Percentiles rank a stretch among this genome's conserved stretches.
Conservation (phyloP, 2,888 invertebrate species). For the Chrysotoxum bicinctum region DNA sequence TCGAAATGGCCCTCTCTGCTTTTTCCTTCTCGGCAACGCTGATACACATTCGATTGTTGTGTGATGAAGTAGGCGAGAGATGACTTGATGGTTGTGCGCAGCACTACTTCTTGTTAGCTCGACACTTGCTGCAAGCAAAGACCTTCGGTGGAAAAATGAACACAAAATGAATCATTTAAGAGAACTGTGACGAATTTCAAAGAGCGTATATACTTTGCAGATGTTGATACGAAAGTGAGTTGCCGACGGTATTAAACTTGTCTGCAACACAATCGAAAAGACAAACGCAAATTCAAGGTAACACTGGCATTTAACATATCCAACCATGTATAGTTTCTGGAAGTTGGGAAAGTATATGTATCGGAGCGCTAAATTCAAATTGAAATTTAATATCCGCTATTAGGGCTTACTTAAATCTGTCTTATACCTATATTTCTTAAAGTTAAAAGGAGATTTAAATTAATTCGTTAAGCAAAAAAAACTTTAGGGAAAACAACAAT, state of each 20-base stretch:
- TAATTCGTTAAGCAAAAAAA: too few species aligned
- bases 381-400: too few species aligned
- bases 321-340: too few species aligned
- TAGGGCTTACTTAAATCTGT: too few species aligned
- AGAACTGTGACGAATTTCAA: constrained; percentile 8
- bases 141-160: constrained; percentile 31
- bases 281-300: background rate
- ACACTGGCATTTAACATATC: background rate
- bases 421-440: too few species aligned
- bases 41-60: constrained; percentile 18
- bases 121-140: background rate
- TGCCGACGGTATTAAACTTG: background rate
- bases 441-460: too few species aligned
- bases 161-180: constrained; percentile 59
- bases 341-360: too few species aligned
- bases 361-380: too few species aligned
- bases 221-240: background rate
- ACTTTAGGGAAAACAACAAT: too few species aligned
- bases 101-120: background rate
- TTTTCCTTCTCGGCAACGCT: too few species aligned
- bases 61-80: background rate
- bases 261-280: background rate
- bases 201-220: constrained; percentile 17
- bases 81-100: constrained; percentile 42
- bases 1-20: too few species aligned